Evolutionary conservation across 2,888 invertebrate genomes (phyloP), one percentile per base, ranked within the genome.

Genomic region (Polyommatus icarus): DNA sequence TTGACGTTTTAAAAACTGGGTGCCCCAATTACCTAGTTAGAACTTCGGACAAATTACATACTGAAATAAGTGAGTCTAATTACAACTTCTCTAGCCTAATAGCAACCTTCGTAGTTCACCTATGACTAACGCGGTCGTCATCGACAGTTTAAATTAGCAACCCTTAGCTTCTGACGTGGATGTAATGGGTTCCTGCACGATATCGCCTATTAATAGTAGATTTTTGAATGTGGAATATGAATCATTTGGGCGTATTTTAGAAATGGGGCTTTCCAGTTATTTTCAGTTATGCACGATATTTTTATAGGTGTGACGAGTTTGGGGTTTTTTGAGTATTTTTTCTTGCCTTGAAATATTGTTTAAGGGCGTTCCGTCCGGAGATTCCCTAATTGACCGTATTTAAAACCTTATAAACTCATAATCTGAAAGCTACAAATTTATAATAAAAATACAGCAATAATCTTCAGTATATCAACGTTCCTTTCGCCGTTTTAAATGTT

Each of bases 201-300:
- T 61, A 61, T 29, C 29, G 29, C 29, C 67, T 67, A 67, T 67
- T 67, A 67, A 67, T 67, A 32, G 67, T 67, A 15, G 5, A 67
- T 10, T 32, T 32, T 67, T 15, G 29, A 67, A 67, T 32, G 67
- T 67, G 67, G 67, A 67, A 29, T 67, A 67, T 67, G 67, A 67
- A 67, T 67, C 67, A 67, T 32, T 67, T 29, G 29, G 67, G 29
- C 29, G 29, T 67, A 67, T 81, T 81, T 82, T 81, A 73, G 40
- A 79, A 81, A 79, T 76, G 81, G 76, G 18, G 7, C 6, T 46
- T 75, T 36, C 76, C 54, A 76, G 50, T 54, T 46, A 24, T 50
- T 75, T 73, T 73, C 20, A 7, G 20, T 24, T 73, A 36, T 57
- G 20, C 29, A 20, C 29, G 32, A 20, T 76, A 24, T 32, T 32